Evolutionary conservation across 2,113 vertebrate genomes (phyloP), one percentile per base, ranked within the genome.

Genomic region (Pelmatolapia mariae): DNA sequence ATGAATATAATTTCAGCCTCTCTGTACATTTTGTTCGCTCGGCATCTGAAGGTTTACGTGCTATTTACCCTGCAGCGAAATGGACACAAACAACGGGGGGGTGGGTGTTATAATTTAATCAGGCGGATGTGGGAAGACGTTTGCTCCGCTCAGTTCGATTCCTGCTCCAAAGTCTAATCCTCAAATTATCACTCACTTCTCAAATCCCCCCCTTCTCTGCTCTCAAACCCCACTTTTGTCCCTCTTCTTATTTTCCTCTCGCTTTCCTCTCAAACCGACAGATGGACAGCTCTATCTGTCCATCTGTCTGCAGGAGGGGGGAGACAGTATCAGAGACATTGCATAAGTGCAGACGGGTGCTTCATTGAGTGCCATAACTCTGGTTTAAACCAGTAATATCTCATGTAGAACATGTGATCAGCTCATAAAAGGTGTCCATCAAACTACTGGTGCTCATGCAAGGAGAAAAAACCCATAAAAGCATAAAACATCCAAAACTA

Each of bases 131-230:
- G 73, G 54, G 80, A n/a, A 79, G 87, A 73, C 33, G 53, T 63
- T 83, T 86, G 66, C 71, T 81, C 53, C 1, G 16, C 59, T 15
- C 22, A 53, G 52, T 82, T 86, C 22, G 3, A 85, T 11, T 85
- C 79, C 71, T 66, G 66, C 82, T 78, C 85, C 36, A n/a, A 80
- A 87, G 63, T 80, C 84, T 87, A 89, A 93, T 90, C 87, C 85
- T 15, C 63, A 87, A 93, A 90, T 90, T 82, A 91, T 89, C 82
- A 84, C 88, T 53, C 85, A 52, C 80, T 89, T 33, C 31, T 33
- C 66, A 86, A 91, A 83, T 56, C 71, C 45, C 57, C 22, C 68
- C 4, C 68, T 45, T 76, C 63, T 52, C 31, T 53, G 47, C 80
- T 61, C 22, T 43, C 22, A 38, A 10, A 78, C 38, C 33, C 63